Evolutionary conservation across 2,113 vertebrate genomes (phyloP).

Genomic region (Eolophus roseicapilla): DNA sequence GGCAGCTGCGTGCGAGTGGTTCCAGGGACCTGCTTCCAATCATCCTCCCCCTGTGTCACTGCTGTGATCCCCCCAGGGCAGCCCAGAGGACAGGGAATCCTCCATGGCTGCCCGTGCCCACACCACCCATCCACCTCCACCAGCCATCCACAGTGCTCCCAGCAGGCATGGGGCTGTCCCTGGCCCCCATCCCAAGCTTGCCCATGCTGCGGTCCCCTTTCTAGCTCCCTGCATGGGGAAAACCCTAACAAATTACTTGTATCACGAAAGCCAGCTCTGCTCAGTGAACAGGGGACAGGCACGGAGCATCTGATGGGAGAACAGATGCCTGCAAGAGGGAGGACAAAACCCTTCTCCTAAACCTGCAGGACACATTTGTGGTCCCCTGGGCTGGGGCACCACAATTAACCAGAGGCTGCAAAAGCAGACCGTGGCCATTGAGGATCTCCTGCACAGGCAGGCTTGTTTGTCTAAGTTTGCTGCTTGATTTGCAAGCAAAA

Average conservation of each 20-base stretch:
- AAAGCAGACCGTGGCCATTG: fast-evolving
- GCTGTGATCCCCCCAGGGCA: neutral
- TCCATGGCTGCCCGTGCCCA: neutral
- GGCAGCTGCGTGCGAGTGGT: fast-evolving
- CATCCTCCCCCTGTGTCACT: neutral
- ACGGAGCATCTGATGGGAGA: neutral
- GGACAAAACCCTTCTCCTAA: neutral
- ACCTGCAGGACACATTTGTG: neutral
- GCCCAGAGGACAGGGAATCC: neutral
- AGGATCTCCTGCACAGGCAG: neutral
- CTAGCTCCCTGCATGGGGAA: neutral
- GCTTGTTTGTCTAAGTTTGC: neutral
- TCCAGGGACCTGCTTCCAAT: neutral
- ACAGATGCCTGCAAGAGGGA: neutral
- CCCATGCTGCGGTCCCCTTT: neutral
- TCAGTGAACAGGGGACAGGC: neutral
- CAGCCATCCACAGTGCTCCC: neutral
- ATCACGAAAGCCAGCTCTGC: neutral
- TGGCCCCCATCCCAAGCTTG: neutral
- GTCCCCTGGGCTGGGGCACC: neutral
- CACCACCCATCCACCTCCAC: neutral
- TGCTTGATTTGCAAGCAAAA: conserved; percentile 1
- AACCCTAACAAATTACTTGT: fast-evolving
- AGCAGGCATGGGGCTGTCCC: neutral
- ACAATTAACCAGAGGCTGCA: neutral